Conservation (phyloP, 2,113 vertebrate species). For the Aspidoscelis tigris region DNA sequence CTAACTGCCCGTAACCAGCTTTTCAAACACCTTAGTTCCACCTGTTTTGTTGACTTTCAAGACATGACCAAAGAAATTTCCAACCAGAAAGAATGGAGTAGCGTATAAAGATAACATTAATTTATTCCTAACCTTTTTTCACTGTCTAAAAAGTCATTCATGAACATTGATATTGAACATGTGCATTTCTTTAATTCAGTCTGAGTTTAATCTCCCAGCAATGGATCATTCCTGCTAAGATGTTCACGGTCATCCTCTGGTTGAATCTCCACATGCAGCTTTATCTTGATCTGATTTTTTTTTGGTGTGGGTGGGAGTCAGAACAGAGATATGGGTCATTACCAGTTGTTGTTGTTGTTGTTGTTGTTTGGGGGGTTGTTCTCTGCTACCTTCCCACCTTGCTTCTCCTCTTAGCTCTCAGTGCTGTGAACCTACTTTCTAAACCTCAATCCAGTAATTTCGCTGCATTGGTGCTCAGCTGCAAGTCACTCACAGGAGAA, state of each 20-base stretch:
- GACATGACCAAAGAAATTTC: neutral
- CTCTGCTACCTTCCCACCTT: conserved; percentile 3
- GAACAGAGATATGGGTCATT: neutral
- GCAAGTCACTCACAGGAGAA: neutral
- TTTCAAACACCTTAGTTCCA: neutral
- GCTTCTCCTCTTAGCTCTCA: neutral
- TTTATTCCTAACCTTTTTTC: no score
- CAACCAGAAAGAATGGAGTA: neutral
- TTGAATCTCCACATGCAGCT: neutral
- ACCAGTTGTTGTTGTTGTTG: neutral
- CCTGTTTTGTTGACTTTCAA: neutral
- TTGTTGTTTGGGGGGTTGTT: neutral
- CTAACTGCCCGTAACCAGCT: no score
- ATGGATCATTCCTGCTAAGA: fast-evolving
- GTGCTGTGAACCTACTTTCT: conserved; percentile 15
- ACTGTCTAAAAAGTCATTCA: neutral
- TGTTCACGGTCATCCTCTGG: neutral
- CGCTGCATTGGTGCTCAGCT: neutral
- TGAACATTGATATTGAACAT: fast-evolving
- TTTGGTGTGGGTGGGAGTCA: no score
- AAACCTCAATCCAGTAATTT: neutral
- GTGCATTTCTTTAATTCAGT: neutral
- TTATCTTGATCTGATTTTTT: neutral
- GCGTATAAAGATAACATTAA: neutral
- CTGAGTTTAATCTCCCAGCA: fast-evolving